Evolutionary conservation across 1,140 invertebrate genomes (phyloP).

Genomic region (Ceratosolen solmsi): DNA sequence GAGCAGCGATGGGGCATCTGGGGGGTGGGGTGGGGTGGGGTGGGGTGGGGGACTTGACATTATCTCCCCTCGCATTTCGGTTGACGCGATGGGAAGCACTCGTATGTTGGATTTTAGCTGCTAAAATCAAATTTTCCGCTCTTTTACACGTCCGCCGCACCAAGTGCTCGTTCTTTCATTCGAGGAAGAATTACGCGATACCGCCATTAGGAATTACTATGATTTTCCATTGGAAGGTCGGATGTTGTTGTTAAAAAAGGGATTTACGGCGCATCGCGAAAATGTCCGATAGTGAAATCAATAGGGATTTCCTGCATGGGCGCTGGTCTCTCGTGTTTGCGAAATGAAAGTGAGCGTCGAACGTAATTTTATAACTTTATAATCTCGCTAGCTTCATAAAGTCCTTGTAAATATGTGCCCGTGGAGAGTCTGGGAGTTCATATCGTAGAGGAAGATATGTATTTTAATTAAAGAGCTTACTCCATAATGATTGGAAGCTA

Average conservation of each 20-base stretch:
- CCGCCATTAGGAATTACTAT: too few relatives aligned
- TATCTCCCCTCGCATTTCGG: neutral
- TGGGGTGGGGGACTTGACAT: neutral
- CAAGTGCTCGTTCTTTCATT: too few relatives aligned
- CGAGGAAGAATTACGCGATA: too few relatives aligned
- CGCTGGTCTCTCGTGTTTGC: neutral
- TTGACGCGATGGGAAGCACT: too few relatives aligned
- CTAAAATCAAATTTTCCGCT: too few relatives aligned
- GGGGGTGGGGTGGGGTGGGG: neutral
- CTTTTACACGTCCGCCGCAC: too few relatives aligned
- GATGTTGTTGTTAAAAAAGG: too few relatives aligned
- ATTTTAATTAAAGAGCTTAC: neutral
- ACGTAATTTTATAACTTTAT: neutral
- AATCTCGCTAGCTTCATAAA: neutral
- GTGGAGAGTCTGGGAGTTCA: neutral
- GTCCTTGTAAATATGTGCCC: neutral
- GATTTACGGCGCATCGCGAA: neutral
- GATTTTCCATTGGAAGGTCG: too few relatives aligned
- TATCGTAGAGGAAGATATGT: neutral
- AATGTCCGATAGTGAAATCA: conserved; percentile 42
- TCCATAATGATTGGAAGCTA: too few relatives aligned
- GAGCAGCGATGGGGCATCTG: neutral
- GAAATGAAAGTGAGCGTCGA: too few relatives aligned
- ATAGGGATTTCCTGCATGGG: conserved; percentile 37
- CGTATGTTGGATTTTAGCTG: too few relatives aligned